A percentile compares a stretch with the other conserved stretches of the same genome.
These are phyloP conservation scores for Lophius americanus DNA, from an alignment of 2,797 vertebrate genomes.

Conservation along the genomic window DNA sequence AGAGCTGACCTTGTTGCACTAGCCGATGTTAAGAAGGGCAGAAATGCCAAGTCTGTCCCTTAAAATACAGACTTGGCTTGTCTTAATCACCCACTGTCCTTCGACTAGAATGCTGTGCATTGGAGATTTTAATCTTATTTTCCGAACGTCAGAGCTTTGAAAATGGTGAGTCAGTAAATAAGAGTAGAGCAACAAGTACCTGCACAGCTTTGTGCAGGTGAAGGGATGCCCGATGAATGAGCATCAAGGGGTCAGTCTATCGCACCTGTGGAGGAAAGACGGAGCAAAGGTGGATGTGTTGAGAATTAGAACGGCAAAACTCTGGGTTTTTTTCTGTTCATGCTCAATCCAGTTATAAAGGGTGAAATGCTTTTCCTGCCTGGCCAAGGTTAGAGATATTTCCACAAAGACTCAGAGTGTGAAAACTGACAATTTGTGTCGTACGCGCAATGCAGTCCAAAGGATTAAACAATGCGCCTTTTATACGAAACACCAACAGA, in stretches of 20 bases:
- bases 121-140: neutral
- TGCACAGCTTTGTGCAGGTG: neutral
- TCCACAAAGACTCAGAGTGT: conserved; percentile 29
- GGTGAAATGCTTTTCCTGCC: conserved; percentile 15
- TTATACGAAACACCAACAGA: conserved; percentile 15
- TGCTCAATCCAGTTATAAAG: conserved; percentile 1
- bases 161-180: neutral
- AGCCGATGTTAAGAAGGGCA: neutral
- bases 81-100: too few relatives aligned
- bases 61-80: too few relatives aligned
- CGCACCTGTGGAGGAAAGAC: conserved; percentile 5
- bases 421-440: conserved; percentile 15
- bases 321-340: conserved; percentile 3
- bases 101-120: too few relatives aligned
- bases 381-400: conserved; percentile 36
- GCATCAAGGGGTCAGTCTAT: neutral
- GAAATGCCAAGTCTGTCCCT: conserved; percentile 2
- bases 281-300: conserved; percentile 9
- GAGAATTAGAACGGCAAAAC: conserved; percentile 9
- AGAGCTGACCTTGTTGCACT: too few relatives aligned
- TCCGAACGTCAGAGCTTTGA: neutral
- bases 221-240: conserved; percentile 25
- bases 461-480: conserved; percentile 38
- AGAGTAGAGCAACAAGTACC: neutral
- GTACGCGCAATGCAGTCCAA: conserved; percentile 19